phyloP scores from a whole-genome alignment of 2,113 vertebrate species.

The Sprattus sprattus region DNA sequence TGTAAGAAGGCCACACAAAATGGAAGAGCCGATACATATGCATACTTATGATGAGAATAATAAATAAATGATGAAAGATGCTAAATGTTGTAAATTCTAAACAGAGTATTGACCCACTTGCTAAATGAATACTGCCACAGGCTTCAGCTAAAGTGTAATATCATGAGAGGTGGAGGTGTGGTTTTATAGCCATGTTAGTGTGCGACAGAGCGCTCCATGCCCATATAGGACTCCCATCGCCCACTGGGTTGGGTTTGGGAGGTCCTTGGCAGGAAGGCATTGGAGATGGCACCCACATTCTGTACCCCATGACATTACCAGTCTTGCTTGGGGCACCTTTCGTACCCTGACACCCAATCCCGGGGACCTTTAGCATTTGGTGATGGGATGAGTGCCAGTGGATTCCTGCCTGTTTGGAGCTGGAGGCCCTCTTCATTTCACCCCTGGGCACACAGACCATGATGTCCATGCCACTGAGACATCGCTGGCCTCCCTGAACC shows the following conservation, averaged over 20 bases:
- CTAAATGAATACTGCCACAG: background rate
- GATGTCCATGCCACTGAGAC: background rate
- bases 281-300: background rate
- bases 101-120: background rate
- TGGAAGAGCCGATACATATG: too few species aligned
- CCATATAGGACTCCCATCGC: background rate
- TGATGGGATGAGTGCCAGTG: background rate
- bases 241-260: background rate
- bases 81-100: background rate
- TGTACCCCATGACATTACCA: constrained; percentile 40
- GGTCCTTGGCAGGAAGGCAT: background rate
- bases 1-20: too few species aligned
- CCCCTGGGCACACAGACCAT: background rate
- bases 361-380: constrained; percentile 46
- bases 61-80: too few species aligned
- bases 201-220: background rate
- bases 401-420: background rate
- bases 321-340: constrained; percentile 33
- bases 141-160: background rate
- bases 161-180: background rate
- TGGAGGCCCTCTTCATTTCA: background rate
- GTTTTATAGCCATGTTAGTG: background rate
- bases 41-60: background rate
- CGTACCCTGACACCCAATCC: constrained; percentile 20
- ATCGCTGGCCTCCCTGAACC: background rate